Evolutionary conservation across 2,113 vertebrate genomes (phyloP).

Genomic region (Candoia aspera): DNA sequence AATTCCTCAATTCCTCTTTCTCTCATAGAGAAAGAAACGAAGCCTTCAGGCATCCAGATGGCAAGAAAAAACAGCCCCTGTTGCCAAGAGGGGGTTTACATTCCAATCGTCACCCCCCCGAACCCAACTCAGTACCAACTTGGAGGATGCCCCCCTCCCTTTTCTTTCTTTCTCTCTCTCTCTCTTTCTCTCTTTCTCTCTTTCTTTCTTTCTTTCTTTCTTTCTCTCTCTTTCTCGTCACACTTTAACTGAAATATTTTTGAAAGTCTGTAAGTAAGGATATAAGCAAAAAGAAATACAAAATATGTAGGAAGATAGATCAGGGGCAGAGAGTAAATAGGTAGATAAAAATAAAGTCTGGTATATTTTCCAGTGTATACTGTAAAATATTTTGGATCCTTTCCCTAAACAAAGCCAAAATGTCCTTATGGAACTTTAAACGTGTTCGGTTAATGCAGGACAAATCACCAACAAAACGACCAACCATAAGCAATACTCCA

Average conservation of each 20-base stretch:
- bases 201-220: neutral
- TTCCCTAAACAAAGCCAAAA: neutral
- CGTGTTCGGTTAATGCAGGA: neutral
- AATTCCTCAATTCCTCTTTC: neutral
- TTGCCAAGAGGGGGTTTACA: neutral
- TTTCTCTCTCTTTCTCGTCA: fast-evolving
- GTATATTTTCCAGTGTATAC: neutral
- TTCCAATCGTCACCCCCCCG: neutral
- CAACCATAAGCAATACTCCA: neutral
- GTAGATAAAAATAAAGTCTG: neutral
- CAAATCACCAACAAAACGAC: neutral
- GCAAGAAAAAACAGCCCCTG: neutral
- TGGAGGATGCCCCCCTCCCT: neutral
- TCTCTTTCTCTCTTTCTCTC: neutral
- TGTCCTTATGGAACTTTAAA: neutral
- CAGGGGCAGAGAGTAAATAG: neutral
- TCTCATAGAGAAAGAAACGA: neutral
- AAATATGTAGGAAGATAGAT: neutral
- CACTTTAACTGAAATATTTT: neutral
- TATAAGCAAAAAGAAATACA: neutral
- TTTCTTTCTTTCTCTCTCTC: neutral
- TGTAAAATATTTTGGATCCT: neutral
- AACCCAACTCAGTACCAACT: neutral
- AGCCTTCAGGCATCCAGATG: neutral
- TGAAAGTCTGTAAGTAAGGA: neutral